A percentile compares a stretch with the other conserved stretches of the same genome.
Evolutionary conservation across 2,113 vertebrate species (phyloP).

Genomic region (Phyllostomus discolor): DNA sequence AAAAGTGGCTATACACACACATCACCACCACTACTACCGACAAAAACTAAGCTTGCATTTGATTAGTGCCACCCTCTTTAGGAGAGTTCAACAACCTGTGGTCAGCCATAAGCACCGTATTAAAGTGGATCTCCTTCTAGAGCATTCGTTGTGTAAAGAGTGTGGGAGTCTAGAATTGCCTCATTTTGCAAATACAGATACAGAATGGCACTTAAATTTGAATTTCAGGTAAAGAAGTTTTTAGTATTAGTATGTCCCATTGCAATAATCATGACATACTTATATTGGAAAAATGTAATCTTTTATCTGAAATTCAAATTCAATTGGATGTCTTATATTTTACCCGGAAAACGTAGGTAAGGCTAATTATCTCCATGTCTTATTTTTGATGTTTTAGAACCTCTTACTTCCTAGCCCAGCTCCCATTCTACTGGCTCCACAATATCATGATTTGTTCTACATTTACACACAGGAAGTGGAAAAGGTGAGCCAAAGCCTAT

Average conservation of each 20-base stretch:
- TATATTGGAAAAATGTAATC: background rate
- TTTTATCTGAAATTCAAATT: background rate
- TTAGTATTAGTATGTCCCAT: background rate
- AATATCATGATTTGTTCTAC: background rate
- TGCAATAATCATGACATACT: background rate
- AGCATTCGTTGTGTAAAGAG: background rate
- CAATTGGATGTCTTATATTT: background rate
- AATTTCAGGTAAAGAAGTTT: slow-evolving; percentile 11
- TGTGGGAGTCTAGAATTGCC: background rate
- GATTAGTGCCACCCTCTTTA: background rate
- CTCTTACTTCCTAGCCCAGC: background rate
- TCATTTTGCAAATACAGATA: slow-evolving; percentile 4
- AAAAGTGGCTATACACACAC: background rate
- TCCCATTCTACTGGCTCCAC: background rate
- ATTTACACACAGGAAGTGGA: background rate
- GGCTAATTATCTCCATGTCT: background rate
- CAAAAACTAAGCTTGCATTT: background rate
- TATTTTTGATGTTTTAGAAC: background rate
- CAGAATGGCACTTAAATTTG: background rate
- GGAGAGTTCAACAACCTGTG: background rate
- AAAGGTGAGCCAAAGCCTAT: background rate
- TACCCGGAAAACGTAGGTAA: background rate
- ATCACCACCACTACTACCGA: background rate
- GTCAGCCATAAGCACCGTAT: background rate
- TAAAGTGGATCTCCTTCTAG: background rate